These are phyloP conservation scores for Gisinianus flammeolus DNA, from an alignment of 2,888 invertebrate species.

Conservation along the genomic window DNA sequence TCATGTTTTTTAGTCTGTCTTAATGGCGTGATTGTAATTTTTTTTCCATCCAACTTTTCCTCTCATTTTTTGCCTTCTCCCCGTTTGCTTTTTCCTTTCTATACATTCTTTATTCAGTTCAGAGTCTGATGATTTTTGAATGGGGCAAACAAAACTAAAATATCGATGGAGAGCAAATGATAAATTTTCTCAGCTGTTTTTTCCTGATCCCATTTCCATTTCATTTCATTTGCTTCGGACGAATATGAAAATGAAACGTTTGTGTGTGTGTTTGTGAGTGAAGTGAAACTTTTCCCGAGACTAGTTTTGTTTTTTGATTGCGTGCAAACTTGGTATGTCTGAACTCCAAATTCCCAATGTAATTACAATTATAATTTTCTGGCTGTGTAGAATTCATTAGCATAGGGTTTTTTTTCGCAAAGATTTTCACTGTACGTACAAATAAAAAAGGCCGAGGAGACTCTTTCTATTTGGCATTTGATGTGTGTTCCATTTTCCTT, in stretches of 20 bases:
- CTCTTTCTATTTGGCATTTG: no score
- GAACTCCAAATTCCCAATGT: background rate
- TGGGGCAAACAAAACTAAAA: background rate
- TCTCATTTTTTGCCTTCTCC: no score
- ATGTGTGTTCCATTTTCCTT: no score
- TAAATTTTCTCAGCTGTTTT: background rate
- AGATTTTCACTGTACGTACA: no score
- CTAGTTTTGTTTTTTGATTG: background rate
- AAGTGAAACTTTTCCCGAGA: background rate
- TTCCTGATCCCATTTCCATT: background rate
- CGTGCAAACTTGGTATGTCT: background rate
- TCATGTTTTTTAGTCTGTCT: background rate
- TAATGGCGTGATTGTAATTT: constrained; percentile 7
- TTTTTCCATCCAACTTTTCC: no score
- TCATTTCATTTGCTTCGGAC: background rate
- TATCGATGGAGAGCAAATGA: background rate
- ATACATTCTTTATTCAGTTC: background rate
- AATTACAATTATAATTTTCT: background rate
- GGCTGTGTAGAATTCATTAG: no score
- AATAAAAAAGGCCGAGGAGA: no score
- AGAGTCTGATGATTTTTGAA: background rate
- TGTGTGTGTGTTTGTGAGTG: background rate
- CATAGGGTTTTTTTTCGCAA: background rate
- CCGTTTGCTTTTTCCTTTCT: no score
- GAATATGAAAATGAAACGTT: no score